A percentile compares a stretch with the other conserved stretches of the same genome.
Conservation (phyloP, 2,888 invertebrate genomes). For the Myopa testacea region DNA sequence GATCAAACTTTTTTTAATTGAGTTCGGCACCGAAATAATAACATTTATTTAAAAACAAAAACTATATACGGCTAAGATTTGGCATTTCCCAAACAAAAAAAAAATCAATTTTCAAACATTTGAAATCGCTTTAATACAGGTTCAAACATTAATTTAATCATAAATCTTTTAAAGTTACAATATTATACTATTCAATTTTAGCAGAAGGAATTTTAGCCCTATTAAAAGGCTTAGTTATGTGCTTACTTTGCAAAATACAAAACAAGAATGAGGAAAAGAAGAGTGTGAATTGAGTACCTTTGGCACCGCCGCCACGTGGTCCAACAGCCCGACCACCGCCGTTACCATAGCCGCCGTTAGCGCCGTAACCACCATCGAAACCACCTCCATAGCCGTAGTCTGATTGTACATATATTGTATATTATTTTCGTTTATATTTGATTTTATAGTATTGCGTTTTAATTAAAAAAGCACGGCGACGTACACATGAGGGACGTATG, state of each 20-base stretch:
- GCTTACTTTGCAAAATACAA: constrained; percentile 32
- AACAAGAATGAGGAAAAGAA: constrained; percentile 4
- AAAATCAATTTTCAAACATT: not conserved
- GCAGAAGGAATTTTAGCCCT: not conserved
- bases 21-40: not conserved
- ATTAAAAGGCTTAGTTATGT: not conserved
- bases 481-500: not conserved
- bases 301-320: constrained; percentile 85
- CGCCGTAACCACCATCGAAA: constrained; percentile 81
- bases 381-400: constrained; percentile 74
- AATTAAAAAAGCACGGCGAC: constrained; percentile 25
- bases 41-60: not conserved
- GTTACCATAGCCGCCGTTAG: constrained; percentile 88
- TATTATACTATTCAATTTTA: too few species aligned
- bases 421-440: constrained; percentile 33
- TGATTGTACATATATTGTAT: constrained; percentile 54
- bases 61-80: too few species aligned
- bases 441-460: constrained; percentile 28
- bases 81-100: not conserved
- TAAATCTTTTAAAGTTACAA: not conserved
- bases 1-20: not conserved
- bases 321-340: constrained; percentile 79
- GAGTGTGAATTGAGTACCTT: constrained; percentile 74
- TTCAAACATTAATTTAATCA: not conserved
- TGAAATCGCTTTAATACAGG: not conserved